A percentile compares a stretch with the other conserved stretches of the same genome.
These are phyloP conservation scores for Heliopora coerulea DNA, from an alignment of 92 coral and sea anemone genomes.

Conservation along the genomic window DNA sequence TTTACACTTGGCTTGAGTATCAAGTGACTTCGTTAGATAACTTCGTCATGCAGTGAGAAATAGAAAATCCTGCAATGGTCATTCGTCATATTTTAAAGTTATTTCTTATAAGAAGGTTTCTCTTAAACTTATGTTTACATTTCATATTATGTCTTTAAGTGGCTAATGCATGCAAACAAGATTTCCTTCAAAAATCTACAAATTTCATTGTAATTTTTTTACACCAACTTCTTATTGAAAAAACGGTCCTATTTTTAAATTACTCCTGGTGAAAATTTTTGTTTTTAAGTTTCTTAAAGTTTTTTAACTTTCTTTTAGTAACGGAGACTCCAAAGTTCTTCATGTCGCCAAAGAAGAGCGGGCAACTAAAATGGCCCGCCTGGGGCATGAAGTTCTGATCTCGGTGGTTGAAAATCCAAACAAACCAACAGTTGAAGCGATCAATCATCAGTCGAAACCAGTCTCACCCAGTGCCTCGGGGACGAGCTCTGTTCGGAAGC, in stretches of 20 bases:
- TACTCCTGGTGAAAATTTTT: neutral
- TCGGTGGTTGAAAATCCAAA: slow-evolving; percentile 35
- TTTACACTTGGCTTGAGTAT: too few relatives aligned
- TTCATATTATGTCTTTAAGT: too few relatives aligned
- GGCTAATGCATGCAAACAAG: too few relatives aligned
- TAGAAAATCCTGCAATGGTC: too few relatives aligned
- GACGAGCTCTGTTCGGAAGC: neutral
- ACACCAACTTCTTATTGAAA: too few relatives aligned
- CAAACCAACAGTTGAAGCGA: slow-evolving; percentile 6
- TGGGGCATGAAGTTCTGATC: slow-evolving; percentile 24
- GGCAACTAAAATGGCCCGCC: slow-evolving; percentile 17
- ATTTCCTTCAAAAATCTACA: too few relatives aligned
- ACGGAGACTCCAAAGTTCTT: slow-evolving; percentile 17
- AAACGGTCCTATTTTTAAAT: neutral
- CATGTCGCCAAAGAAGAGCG: slow-evolving; percentile 38
- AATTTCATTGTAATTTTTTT: too few relatives aligned
- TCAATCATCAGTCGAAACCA: neutral
- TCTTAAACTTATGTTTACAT: too few relatives aligned
- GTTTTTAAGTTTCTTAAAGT: neutral
- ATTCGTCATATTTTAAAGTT: too few relatives aligned
- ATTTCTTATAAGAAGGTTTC: too few relatives aligned
- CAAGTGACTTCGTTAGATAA: too few relatives aligned
- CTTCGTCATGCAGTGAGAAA: too few relatives aligned
- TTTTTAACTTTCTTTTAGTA: slow-evolving; percentile 1
- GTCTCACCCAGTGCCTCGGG: neutral